Base-by-base conservation (phyloP, 2,797 vertebrate species). In the Smutsia temminckii region DNA sequence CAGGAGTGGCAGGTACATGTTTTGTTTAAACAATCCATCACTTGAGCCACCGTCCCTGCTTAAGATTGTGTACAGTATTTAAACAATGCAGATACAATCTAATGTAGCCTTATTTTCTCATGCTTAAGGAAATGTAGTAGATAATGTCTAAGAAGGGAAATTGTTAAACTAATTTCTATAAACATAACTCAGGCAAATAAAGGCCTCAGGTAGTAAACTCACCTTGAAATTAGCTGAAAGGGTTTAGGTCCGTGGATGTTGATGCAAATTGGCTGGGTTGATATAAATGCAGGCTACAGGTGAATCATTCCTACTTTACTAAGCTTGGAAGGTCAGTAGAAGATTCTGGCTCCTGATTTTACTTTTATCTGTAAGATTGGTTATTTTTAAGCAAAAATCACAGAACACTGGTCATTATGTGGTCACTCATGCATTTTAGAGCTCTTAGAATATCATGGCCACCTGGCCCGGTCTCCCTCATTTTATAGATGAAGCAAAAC, bases 121-220 rank as follows among this genome's bases (percentile, higher is more conserved):
- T 25, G 75, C 96, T 95, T 42, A 99, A 99, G 97, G 98, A 98
- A 97, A 98, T 92, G 98, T 37, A 98, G 98, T 91, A 98, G 99
- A n/a, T 94, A 91, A 1, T 98, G 98, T 96, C 98, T 98, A 18
- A 99, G 98, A 96, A 98, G 98, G 93, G 98, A 97, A 32, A 98
- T 91, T 68, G 98, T 99, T 57, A 95, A 95, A 42, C 98, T 98
- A 64, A 98, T 98, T 97, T 99, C 98, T 1, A 98, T 98, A 78
- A 97, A 99, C n/a, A 98, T 98, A 95, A 99, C 98, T 37, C 98
- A 98, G 85, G 98, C 98, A 55, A 99, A 99, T 95, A 98, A 98
- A 4, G 98, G 98, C 57, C 98, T 99, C 37, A 98, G 98, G 42
- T 99, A 99, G 96, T 40, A 98, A 98, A 96, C 98, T 98, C 0